Conservation (phyloP, 2,113 vertebrate genomes). For the Albula glossodonta region DNA sequence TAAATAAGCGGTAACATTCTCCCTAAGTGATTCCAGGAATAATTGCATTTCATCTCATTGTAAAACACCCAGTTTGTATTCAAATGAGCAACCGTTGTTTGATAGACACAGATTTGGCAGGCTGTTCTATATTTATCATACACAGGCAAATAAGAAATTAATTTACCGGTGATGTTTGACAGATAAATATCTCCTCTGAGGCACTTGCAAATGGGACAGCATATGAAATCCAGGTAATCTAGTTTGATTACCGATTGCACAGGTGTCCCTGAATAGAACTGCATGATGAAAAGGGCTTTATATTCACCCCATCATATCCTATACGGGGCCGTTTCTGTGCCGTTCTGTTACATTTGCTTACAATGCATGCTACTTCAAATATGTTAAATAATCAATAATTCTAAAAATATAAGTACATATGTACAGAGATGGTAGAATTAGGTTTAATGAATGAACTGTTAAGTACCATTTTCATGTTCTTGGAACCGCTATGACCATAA, state of each 20-base stretch:
- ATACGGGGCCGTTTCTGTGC: slow-evolving; percentile 24
- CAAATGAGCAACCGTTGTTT: slow-evolving; percentile 9
- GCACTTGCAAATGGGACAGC: not conserved
- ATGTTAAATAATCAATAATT: too few species aligned
- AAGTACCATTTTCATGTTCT: not conserved
- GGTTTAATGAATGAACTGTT: too few species aligned
- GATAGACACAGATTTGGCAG: slow-evolving; percentile 12
- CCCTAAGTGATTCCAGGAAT: not conserved
- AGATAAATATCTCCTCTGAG: not conserved
- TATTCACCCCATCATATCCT: slow-evolving; percentile 31
- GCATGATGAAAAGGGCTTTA: slow-evolving; percentile 9
- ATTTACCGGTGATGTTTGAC: slow-evolving; percentile 5
- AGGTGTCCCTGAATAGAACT: slow-evolving; percentile 8
- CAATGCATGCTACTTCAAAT: too few species aligned
- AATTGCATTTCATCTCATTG: slow-evolving; percentile 20
- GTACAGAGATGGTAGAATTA: too few species aligned
- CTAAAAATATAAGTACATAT: too few species aligned
- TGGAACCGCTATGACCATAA: slow-evolving; percentile 6
- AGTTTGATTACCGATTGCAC: slow-evolving; percentile 30
- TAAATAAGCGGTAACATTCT: not conserved
- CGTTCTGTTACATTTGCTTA: too few species aligned
- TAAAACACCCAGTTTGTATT: slow-evolving; percentile 19
- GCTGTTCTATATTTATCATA: slow-evolving; percentile 6
- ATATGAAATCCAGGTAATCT: slow-evolving; percentile 4
- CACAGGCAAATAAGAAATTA: slow-evolving; percentile 4